phyloP scores from a whole-genome alignment of 2,113 vertebrate genomes.

The Nematolebias whitei region DNA sequence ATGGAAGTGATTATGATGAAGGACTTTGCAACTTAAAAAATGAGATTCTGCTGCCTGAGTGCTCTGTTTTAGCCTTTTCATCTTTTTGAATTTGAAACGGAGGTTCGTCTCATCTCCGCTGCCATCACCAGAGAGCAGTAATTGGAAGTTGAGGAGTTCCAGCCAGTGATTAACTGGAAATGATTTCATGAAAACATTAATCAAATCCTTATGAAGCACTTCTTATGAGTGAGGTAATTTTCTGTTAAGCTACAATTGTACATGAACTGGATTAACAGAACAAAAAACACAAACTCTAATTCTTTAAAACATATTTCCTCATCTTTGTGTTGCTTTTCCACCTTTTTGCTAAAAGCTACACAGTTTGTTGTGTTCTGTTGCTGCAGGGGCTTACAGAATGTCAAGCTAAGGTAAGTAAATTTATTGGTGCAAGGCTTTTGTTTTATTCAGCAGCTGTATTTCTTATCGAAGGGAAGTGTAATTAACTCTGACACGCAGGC shows the following conservation, averaged over 20 bases:
- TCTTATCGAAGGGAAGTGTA: constrained; percentile 32
- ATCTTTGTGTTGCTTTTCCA: background rate
- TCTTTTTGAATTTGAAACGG: constrained; percentile 9
- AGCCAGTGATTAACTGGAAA: constrained; percentile 18
- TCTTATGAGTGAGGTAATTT: constrained; percentile 4
- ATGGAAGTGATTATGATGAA: constrained; percentile 12
- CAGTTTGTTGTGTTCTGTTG: constrained; percentile 17
- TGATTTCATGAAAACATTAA: constrained; percentile 10
- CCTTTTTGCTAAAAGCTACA: background rate
- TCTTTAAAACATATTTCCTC: background rate
- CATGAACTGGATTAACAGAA: constrained; percentile 12
- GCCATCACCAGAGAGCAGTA: constrained; percentile 1
- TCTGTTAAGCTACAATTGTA: background rate
- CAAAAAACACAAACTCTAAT: background rate
- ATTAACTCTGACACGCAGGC: constrained; percentile 43
- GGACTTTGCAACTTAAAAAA: constrained; percentile 2
- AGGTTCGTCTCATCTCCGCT: constrained; percentile 22
- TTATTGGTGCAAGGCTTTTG: constrained; percentile 27
- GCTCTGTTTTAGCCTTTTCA: constrained; percentile 3
- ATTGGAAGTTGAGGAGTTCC: constrained; percentile 17
- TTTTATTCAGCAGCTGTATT: constrained; percentile 39
- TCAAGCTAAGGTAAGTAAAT: constrained; percentile 9
- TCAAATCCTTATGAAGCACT: constrained; percentile 17
- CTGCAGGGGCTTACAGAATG: background rate
- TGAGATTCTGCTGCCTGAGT: constrained; percentile 10